Conservation (phyloP, 2,797 vertebrate genomes). For the Protosalanx chinensis region DNA sequence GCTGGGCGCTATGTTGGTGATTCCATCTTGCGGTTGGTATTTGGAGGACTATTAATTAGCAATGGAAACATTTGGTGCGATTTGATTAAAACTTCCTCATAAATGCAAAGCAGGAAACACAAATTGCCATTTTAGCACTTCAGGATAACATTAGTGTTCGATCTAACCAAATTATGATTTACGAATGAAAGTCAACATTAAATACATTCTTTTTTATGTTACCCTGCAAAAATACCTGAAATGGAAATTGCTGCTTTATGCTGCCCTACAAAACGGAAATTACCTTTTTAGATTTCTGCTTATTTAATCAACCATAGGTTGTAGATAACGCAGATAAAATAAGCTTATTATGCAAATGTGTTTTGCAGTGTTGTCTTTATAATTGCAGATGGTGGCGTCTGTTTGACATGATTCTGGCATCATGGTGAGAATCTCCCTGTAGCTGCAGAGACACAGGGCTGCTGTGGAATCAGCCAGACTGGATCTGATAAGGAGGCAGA, state of each 20-base stretch:
- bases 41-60: conserved; percentile 33
- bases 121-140: conserved; percentile 33
- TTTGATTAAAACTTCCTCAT: conserved; percentile 24
- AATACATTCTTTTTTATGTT: conserved; percentile 36
- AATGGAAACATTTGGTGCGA: conserved; percentile 17
- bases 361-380: background rate
- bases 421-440: no score
- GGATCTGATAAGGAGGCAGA: no score
- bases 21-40: conserved; percentile 16
- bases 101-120: conserved; percentile 30
- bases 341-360: background rate
- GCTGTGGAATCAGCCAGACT: no score
- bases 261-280: background rate
- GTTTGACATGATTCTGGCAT: background rate
- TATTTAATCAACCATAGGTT: background rate
- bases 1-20: no score
- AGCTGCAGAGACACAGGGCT: no score
- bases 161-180: conserved; percentile 36
- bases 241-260: conserved; percentile 23
- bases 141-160: conserved; percentile 31
- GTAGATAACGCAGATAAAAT: background rate
- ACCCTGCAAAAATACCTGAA: conserved; percentile 21
- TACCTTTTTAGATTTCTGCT: background rate
- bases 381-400: background rate
- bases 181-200: conserved; percentile 39